These are phyloP conservation scores for Anolis carolinensis DNA, from an alignment of 2,113 vertebrate genomes.

Conservation along the genomic window DNA sequence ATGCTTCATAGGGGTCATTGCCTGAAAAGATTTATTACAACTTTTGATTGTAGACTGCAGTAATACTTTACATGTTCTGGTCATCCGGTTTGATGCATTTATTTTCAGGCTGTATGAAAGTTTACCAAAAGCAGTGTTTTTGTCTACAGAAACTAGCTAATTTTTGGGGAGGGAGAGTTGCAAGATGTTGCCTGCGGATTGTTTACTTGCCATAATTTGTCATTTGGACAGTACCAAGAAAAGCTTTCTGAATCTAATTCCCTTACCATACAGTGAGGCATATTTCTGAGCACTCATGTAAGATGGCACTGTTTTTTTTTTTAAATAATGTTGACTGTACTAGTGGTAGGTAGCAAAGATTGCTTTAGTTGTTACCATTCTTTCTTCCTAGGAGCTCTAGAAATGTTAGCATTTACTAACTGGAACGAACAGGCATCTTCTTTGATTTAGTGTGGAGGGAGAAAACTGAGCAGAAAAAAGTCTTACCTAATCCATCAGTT, in stretches of 20 bases:
- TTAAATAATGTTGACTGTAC: not conserved
- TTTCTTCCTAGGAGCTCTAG: not conserved
- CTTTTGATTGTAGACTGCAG: not conserved
- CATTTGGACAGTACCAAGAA: not conserved
- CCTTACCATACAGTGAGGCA: not conserved
- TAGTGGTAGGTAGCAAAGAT: not conserved
- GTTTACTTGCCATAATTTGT: not conserved
- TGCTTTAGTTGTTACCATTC: not conserved
- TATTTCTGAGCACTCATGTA: not conserved
- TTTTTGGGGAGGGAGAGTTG: not conserved
- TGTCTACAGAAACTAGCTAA: not conserved
- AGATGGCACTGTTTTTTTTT: not conserved
- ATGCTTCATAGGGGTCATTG: not conserved
- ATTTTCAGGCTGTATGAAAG: too few relatives aligned
- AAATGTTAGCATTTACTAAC: not conserved
- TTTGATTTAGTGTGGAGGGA: not conserved
- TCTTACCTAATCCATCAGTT: too few relatives aligned
- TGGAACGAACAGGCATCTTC: too few relatives aligned
- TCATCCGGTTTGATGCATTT: not conserved
- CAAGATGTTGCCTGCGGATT: not conserved
- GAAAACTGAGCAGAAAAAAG: not conserved
- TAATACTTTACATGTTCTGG: not conserved
- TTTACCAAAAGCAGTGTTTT: not conserved
- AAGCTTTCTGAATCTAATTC: too few relatives aligned
- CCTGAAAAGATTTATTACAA: not conserved